Base-by-base conservation (phyloP, 2,888 invertebrate species). In the Harpagoxenus sublaevis region DNA sequence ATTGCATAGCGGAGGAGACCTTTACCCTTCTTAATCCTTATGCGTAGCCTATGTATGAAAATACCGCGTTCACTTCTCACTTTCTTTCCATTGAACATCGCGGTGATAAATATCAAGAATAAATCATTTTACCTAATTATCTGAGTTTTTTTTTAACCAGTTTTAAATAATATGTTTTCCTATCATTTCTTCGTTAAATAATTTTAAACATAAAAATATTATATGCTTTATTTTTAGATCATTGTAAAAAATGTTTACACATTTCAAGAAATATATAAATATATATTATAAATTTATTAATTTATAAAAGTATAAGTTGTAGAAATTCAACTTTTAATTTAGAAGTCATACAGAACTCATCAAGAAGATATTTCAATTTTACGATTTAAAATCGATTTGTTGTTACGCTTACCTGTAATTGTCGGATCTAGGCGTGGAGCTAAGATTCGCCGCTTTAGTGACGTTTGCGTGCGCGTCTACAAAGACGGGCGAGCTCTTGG, bases 361-460 rank as follows among this genome's bases (percentile, higher is more conserved):
- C 6, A 42, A 39, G 18, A n/a, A 53, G 6, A 15, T 53, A 71
- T 55, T 23, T 15, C 0, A 8, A 23, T 23, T 23, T 23, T 23
- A 35, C 1, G n/a, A 23, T 63, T 63, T n/a, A 48, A 23, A 28
- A 51, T 65, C 15, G 6, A 62, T 62, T 65, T 74, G n/a, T 63
- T 51, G n/a, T 68, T 53, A 60, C 4, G 39, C 35, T 85, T 96
- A 96, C 91, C 97, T 96, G 95, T 97, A 97, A 96, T 97, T 97
- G 94, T 97, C 97, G 68, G 96, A 95, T 86, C 94, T 94, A 62
- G 94, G 94, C 0, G 93, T 92, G 23, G 95, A 91, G 78, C 85
- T 92, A 15, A 91, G 86, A 83, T 91, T 92, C 2, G 87, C 85
- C 12, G 91, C 84, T 87, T 94, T 94, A 60, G 79, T 84, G 18